Evolutionary conservation across 2,113 vertebrate genomes (phyloP).

Genomic region (Pseudopipra pipra): DNA sequence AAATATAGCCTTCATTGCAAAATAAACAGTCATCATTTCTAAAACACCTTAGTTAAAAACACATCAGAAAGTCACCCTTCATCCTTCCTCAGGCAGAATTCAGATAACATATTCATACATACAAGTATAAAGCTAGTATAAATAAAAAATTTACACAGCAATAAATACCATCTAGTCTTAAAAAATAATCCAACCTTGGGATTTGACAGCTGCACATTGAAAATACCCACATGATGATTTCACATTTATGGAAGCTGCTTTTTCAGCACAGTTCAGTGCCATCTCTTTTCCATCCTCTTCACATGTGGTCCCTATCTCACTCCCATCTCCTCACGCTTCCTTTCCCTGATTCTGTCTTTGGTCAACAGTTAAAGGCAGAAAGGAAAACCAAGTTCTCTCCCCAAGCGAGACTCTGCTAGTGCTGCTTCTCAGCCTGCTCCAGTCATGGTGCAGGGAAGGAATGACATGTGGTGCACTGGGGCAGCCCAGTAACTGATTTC

Average conservation of each 20-base stretch:
- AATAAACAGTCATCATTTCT: not conserved
- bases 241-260: constrained; percentile 33
- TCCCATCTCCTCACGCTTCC: not conserved
- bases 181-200: not conserved
- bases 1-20: constrained; percentile 12
- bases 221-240: constrained; percentile 25
- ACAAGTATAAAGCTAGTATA: constrained; percentile 29
- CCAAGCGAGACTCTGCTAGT: not conserved
- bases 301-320: not conserved
- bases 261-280: constrained; percentile 1
- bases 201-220: constrained; percentile 34
- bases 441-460: accelerated
- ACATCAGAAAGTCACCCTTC: constrained; percentile 23
- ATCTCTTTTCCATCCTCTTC: not conserved
- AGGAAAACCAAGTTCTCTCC: not conserved
- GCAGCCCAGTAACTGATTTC: not conserved
- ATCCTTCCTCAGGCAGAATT: constrained; percentile 45
- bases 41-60: not conserved
- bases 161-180: constrained; percentile 48
- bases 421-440: not conserved
- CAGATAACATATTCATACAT: constrained; percentile 20
- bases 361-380: not conserved
- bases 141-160: constrained; percentile 37
- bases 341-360: not conserved
- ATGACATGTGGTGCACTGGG: accelerated